A percentile compares a stretch with the other conserved stretches of the same genome.
Evolutionary conservation across 2,113 vertebrate genomes (phyloP).

Genomic region (Numida meleagris): DNA sequence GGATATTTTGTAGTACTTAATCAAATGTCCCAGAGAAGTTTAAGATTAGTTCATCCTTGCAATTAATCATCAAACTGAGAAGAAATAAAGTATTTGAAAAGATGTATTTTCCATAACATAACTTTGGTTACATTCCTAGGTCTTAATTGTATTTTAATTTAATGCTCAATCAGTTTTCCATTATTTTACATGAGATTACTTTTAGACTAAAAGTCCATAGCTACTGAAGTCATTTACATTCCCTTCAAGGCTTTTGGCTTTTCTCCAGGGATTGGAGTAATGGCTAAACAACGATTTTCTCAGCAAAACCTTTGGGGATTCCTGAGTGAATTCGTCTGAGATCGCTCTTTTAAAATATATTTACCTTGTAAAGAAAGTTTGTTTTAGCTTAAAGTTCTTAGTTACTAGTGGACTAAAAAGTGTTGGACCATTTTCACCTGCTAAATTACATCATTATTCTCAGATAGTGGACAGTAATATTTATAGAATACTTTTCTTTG

Average conservation of each 20-base stretch:
- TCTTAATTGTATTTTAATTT: conserved; percentile 17
- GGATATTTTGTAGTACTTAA: background rate
- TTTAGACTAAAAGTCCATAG: background rate
- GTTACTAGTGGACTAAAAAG: background rate
- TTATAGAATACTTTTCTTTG: background rate
- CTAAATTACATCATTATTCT: background rate
- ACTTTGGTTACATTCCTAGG: background rate
- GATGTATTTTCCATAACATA: conserved; percentile 14
- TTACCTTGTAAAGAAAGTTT: background rate
- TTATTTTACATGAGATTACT: background rate
- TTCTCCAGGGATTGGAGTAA: background rate
- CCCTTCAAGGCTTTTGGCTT: background rate
- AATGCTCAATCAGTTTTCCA: background rate
- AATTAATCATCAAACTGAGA: background rate
- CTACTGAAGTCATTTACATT: background rate
- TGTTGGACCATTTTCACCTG: background rate
- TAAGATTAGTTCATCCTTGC: background rate
- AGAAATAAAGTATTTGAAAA: background rate
- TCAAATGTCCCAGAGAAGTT: background rate
- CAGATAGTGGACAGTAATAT: background rate
- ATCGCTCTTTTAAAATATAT: background rate
- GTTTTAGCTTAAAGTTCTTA: background rate
- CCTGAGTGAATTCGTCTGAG: background rate
- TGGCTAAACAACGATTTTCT: background rate
- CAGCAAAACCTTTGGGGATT: background rate